Percentiles rank a stretch among this genome's conserved stretches.
Evolutionary conservation across 2,888 invertebrate genomes (phyloP).

Genomic region (Morinoia aosen): DNA sequence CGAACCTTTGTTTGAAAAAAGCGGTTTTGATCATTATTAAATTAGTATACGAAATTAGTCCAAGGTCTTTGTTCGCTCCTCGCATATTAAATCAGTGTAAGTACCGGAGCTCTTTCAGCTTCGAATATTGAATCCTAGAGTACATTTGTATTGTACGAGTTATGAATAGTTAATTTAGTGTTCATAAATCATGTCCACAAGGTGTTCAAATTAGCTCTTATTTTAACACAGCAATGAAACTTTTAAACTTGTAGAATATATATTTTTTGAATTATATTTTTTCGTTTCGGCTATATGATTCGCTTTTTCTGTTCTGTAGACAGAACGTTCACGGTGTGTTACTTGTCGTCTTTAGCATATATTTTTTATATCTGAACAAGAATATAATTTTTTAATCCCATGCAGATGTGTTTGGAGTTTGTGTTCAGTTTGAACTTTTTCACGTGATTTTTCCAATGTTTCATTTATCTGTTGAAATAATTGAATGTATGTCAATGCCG

Average conservation of each 20-base stretch:
- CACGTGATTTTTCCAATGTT: too few species aligned
- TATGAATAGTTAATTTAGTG: neutral
- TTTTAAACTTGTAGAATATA: neutral
- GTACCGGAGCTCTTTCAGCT: neutral
- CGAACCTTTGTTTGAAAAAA: too few species aligned
- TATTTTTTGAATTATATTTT: neutral
- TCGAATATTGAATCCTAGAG: neutral
- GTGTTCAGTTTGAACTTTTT: too few species aligned
- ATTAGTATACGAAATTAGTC: too few species aligned
- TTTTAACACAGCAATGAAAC: neutral
- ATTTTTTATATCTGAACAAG: neutral
- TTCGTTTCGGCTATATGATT: neutral
- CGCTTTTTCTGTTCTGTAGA: neutral
- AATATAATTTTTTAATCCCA: neutral
- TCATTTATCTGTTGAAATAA: too few species aligned
- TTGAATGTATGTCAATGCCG: too few species aligned
- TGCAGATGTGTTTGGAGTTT: neutral
- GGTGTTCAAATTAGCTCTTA: neutral
- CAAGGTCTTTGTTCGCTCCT: too few species aligned
- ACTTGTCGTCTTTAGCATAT: neutral
- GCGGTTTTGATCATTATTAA: too few species aligned
- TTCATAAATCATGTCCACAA: neutral
- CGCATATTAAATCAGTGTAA: neutral
- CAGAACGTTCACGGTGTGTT: neutral
- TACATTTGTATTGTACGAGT: neutral